These are phyloP conservation scores for Aricia agestis DNA, from an alignment of 1,140 invertebrate species.

Conservation along the genomic window DNA sequence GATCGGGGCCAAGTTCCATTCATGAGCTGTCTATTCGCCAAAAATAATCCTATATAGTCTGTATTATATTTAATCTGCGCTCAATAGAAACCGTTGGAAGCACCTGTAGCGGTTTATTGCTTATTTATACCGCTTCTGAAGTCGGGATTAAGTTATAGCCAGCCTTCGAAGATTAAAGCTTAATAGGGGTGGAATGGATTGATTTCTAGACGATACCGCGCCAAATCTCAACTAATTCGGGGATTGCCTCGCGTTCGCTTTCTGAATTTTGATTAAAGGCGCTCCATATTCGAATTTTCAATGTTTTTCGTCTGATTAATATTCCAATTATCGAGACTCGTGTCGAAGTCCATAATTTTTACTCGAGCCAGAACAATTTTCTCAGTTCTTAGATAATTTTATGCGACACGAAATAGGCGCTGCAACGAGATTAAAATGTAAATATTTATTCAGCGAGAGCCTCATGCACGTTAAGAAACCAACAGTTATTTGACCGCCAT, in stretches of 20 bases:
- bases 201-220: constrained; percentile 61
- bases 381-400: neutral
- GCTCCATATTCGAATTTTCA: constrained; percentile 30
- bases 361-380: neutral
- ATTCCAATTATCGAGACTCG: neutral
- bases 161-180: constrained; percentile 68
- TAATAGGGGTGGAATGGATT: constrained; percentile 65
- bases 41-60: constrained; percentile 39
- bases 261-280: constrained; percentile 41
- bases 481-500: neutral
- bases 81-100: constrained; percentile 46
- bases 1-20: constrained; percentile 34
- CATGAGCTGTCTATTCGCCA: constrained; percentile 26
- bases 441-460: neutral
- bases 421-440: constrained; percentile 1
- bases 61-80: constrained; percentile 39
- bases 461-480: neutral
- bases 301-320: constrained; percentile 21
- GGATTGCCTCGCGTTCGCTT: constrained; percentile 40
- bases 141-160: constrained; percentile 71
- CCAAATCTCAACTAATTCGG: constrained; percentile 50
- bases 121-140: constrained; percentile 68
- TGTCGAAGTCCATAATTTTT: neutral
- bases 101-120: constrained; percentile 68
- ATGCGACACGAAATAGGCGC: neutral